A percentile compares a stretch with the other conserved stretches of the same genome.
These are phyloP conservation scores for Sphenodon punctatus DNA, from an alignment of 2,797 vertebrate genomes.

Conservation along the genomic window DNA sequence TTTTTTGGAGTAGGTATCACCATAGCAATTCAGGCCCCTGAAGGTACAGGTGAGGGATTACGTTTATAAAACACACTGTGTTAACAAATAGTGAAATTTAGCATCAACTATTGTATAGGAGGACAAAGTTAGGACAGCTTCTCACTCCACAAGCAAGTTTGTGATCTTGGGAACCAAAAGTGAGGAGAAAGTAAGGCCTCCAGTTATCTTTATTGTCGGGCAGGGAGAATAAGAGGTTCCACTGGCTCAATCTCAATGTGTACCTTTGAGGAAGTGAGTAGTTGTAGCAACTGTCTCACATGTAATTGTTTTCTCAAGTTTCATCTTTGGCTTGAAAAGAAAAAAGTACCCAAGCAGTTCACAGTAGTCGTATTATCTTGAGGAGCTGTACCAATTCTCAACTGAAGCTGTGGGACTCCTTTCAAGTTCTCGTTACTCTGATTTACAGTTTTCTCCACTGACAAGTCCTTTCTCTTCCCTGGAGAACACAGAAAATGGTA, in stretches of 20 bases:
- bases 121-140: neutral
- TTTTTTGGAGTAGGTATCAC: neutral
- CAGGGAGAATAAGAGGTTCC: slow-evolving; percentile 6
- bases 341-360: neutral
- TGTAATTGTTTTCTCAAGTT: slow-evolving; percentile 28
- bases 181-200: neutral
- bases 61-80: neutral
- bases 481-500: slow-evolving; percentile 71
- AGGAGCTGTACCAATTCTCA: neutral
- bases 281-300: slow-evolving; percentile 32
- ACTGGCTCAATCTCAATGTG: slow-evolving; percentile 14
- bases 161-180: neutral
- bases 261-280: slow-evolving; percentile 64
- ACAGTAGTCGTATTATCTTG: neutral
- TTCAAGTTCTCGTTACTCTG: neutral
- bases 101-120: neutral
- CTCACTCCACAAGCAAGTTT: fast-evolving
- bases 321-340: neutral
- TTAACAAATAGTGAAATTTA: neutral
- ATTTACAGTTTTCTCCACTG: neutral
- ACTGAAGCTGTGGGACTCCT: neutral
- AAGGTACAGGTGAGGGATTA: neutral
- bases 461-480: neutral
- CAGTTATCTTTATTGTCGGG: neutral
- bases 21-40: neutral